These are phyloP conservation scores for Scaptomyza polygonia DNA, from an alignment of 2,888 invertebrate species.

Conservation along the genomic window DNA sequence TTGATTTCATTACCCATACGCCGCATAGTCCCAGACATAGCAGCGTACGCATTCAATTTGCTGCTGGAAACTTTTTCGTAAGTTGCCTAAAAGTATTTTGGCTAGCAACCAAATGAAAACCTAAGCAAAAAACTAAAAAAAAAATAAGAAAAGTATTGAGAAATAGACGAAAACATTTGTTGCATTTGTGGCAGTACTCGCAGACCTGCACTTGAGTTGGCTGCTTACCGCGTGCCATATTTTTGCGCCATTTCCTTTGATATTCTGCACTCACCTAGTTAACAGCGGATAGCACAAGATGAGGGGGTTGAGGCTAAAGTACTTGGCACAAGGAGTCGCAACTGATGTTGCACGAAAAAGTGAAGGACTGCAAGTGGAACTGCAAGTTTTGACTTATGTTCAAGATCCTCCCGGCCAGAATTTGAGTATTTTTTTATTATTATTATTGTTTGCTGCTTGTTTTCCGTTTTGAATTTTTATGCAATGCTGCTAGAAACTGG, in stretches of 20 bases:
- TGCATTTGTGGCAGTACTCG: constrained; percentile 34
- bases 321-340: constrained; percentile 30
- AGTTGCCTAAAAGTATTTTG: constrained; percentile 63
- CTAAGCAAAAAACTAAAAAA: background rate
- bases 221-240: constrained; percentile 80
- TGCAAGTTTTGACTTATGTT: constrained; percentile 69
- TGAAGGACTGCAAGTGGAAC: constrained; percentile 21
- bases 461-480: constrained; percentile 69
- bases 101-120: constrained; percentile 18
- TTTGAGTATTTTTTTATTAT: constrained; percentile 40
- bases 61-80: constrained; percentile 42
- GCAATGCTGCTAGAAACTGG: constrained; percentile 53
- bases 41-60: constrained; percentile 51
- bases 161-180: constrained; percentile 22
- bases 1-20: constrained; percentile 44
- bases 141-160: constrained; percentile 11
- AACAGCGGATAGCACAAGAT: constrained; percentile 21
- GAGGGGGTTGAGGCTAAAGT: background rate
- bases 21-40: constrained; percentile 28
- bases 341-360: constrained; percentile 33
- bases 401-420: constrained; percentile 49
- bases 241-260: constrained; percentile 76
- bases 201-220: constrained; percentile 34
- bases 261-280: constrained; percentile 76
- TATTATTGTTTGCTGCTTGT: constrained; percentile 34